A percentile compares a stretch with the other conserved stretches of the same genome.
Conservation (phyloP, 2,113 vertebrate genomes). For the Cinclus mexicanus region DNA sequence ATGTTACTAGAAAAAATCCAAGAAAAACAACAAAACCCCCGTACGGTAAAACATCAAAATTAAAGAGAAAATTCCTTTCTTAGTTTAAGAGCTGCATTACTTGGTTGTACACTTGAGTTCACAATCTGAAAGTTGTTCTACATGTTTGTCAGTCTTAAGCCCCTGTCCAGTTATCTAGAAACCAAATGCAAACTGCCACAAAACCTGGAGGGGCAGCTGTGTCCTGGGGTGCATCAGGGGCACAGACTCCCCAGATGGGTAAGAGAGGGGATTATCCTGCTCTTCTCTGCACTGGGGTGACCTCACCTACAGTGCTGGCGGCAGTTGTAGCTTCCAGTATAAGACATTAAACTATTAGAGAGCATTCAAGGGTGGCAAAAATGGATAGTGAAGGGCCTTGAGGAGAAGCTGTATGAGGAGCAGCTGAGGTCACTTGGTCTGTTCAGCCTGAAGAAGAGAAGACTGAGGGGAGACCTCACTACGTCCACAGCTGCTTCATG, state of each 20-base stretch:
- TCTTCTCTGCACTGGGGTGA: rapidly evolving
- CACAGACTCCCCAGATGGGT: rapidly evolving
- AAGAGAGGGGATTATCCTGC: background rate
- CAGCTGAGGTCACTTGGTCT: background rate
- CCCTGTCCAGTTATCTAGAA: background rate
- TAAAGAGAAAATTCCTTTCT: background rate
- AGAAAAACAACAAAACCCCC: background rate
- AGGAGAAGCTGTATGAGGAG: background rate
- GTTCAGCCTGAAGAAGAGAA: background rate
- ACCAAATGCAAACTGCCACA: background rate
- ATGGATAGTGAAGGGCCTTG: background rate
- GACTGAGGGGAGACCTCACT: too few relatives aligned
- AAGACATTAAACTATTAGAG: background rate
- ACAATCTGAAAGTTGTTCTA: background rate
- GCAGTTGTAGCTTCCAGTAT: background rate
- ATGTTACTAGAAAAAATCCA: background rate
- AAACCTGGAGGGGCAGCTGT: rapidly evolving
- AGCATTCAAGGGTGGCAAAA: background rate
- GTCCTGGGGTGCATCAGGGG: too few relatives aligned
- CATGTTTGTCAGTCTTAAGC: background rate
- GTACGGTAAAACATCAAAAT: too few relatives aligned
- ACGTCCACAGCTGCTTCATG: rapidly evolving
- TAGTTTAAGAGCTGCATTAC: background rate
- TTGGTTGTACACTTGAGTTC: background rate
- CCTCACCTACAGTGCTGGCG: background rate